Percentiles rank a stretch among this genome's conserved stretches.
Evolutionary conservation across 23 tunicate species (phyloP).

Genomic region (Styela plicata): DNA sequence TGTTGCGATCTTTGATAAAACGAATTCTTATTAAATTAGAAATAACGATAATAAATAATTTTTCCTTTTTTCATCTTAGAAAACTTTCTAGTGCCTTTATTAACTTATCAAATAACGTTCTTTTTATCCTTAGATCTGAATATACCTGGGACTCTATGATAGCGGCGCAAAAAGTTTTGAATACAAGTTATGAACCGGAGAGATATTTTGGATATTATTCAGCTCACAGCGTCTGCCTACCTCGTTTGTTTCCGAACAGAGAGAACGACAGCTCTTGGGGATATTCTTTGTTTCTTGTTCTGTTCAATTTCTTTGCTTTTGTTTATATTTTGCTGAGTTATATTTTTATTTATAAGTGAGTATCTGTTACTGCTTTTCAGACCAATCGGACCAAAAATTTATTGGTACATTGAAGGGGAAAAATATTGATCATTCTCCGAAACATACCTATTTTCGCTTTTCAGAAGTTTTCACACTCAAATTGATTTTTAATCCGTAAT

Average conservation of each 20-base stretch:
- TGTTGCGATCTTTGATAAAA: no score
- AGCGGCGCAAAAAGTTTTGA: conserved; percentile 20
- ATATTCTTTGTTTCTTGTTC: conserved; percentile 55
- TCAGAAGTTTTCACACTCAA: no score
- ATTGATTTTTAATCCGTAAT: no score
- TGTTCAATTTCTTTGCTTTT: conserved; percentile 58
- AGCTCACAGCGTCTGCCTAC: conserved; percentile 83
- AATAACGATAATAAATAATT: no score
- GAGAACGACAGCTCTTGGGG: conserved; percentile 72
- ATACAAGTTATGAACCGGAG: conserved; percentile 20
- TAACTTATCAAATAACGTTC: background rate
- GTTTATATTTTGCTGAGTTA: conserved; percentile 52
- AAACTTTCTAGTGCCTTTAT: background rate
- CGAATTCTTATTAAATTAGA: no score
- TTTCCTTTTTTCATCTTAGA: no score
- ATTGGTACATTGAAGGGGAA: no score
- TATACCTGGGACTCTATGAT: conserved; percentile 11
- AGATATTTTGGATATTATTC: conserved; percentile 74
- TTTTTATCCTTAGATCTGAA: background rate
- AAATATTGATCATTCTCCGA: no score
- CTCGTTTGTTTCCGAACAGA: conserved; percentile 67
- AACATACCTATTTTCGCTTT: no score
- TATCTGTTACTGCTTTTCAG: no score
- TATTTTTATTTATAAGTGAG: conserved; percentile 56
- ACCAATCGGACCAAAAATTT: no score